Conservation (phyloP, 2,888 invertebrate genomes). For the Periphyllus acericola region DNA sequence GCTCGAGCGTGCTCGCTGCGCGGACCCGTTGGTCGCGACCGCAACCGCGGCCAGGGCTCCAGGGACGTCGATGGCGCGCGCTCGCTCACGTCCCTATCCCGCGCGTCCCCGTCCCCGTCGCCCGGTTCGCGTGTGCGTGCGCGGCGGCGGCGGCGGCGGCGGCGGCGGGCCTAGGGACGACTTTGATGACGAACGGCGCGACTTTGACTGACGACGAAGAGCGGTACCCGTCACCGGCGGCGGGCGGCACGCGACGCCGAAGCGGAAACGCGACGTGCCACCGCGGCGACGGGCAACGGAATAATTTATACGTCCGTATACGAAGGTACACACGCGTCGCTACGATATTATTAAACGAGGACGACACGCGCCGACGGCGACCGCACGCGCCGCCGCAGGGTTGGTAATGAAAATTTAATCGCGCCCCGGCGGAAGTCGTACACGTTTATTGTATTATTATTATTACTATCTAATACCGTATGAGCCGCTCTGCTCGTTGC, state of each 20-base stretch:
- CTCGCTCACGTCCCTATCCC: too few species aligned
- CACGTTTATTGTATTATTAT: too few species aligned
- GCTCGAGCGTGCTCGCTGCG: neutral
- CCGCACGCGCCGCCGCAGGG: conserved; percentile 18
- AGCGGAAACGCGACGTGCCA: neutral
- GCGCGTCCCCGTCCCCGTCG: too few species aligned
- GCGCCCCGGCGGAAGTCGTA: neutral
- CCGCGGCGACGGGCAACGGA: neutral
- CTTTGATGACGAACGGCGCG: too few species aligned
- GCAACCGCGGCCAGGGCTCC: neutral
- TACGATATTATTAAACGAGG: conserved; percentile 29
- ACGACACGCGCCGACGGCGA: conserved; percentile 32
- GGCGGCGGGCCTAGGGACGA: neutral
- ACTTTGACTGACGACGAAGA: too few species aligned
- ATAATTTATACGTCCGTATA: conserved; percentile 18
- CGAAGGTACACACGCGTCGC: neutral
- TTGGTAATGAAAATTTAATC: conserved; percentile 44
- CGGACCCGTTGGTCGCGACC: too few species aligned
- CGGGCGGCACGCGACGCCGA: neutral
- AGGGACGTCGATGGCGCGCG: neutral
- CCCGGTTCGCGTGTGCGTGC: neutral
- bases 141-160: neutral
- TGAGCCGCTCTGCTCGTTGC: too few species aligned
- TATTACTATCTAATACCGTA: too few species aligned
- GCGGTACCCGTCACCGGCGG: neutral